phyloP scores from a whole-genome alignment of 2,113 vertebrate species.

The Pseudois nayaur region DNA sequence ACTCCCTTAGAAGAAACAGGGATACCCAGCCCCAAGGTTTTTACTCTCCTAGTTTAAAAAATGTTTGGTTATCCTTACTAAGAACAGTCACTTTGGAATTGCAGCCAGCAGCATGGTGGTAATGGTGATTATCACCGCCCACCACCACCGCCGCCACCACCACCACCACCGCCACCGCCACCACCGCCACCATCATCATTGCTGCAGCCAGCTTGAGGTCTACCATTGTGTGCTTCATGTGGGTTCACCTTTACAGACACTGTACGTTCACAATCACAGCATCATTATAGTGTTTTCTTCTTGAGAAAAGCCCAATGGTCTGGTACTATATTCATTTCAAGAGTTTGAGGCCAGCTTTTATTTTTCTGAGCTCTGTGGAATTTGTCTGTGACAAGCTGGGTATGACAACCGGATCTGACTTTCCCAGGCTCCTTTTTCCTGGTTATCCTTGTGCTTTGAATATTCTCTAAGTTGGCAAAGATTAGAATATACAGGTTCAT shows the following conservation, averaged over 20 bases:
- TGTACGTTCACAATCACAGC: neutral
- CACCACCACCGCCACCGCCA: neutral
- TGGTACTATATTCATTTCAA: neutral
- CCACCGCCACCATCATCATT: neutral
- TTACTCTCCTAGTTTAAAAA: neutral
- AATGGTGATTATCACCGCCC: neutral
- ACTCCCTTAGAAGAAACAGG: neutral
- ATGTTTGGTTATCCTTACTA: neutral
- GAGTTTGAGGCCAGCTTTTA: neutral
- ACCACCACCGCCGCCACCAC: neutral
- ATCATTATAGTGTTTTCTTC: neutral
- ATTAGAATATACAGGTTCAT: neutral
- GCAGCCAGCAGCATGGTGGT: neutral
- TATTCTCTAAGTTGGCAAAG: neutral
- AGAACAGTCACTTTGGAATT: neutral
- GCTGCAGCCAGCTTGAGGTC: neutral
- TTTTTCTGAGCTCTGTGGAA: neutral
- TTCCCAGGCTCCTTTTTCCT: neutral
- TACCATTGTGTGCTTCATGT: neutral
- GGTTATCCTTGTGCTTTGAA: neutral
- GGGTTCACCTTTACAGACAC: neutral
- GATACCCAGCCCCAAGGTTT: neutral
- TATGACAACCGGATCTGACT: neutral
- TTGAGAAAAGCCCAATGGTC: neutral
- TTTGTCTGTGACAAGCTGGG: neutral